Evolutionary conservation across 2,113 vertebrate species (phyloP), one percentile per base, ranked within the genome.

Genomic region (Poeciliopsis retropinna): DNA sequence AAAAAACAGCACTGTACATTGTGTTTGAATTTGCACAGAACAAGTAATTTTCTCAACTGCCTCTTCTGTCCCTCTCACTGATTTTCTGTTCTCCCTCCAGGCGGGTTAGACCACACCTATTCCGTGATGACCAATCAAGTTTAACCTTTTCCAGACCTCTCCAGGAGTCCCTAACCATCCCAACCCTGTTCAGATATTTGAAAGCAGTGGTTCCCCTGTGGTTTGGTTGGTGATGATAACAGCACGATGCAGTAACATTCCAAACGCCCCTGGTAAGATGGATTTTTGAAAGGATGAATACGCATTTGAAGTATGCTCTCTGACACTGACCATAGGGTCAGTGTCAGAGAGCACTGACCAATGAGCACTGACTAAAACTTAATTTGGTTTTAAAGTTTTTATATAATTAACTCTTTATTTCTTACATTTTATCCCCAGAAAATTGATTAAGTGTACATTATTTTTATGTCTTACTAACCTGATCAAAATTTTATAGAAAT

Each of bases 221-320:
- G 67, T 54, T 44, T 6, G 32, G 9, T 27, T 69, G 39, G 44
- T 41, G 66, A 51, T 25, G 61, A 32, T 14, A 63, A 71, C 51
- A 57, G 28, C 28, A 37, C 34, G 63, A 78, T 25, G 66, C 12
- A 57, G 75, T 0, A 74, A 63, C 62, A 89, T 91, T 87, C 86
- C 87, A 28, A 81, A 91, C 63, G 30, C 75, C 61, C 41, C 85
- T 51, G 92, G 92, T 94, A 67, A 92, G 91, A 51, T 37, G 1
- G 25, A 5, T 19, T 57, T 1, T 2, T 39, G 10, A 5, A 39
- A 57, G 22, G 27, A 22, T 25, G 12, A 25, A 41, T 60, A 1
- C 4, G 1, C 44, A 37, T 27, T 14, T 60, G 44, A 25, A 73
- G 28, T 37, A 61, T 32, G 54, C 14, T 28, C 6, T 17, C 1